A percentile compares a stretch with the other conserved stretches of the same genome.
Conservation (phyloP, 2,888 invertebrate species). For the Omphaloscelis lunosa region DNA sequence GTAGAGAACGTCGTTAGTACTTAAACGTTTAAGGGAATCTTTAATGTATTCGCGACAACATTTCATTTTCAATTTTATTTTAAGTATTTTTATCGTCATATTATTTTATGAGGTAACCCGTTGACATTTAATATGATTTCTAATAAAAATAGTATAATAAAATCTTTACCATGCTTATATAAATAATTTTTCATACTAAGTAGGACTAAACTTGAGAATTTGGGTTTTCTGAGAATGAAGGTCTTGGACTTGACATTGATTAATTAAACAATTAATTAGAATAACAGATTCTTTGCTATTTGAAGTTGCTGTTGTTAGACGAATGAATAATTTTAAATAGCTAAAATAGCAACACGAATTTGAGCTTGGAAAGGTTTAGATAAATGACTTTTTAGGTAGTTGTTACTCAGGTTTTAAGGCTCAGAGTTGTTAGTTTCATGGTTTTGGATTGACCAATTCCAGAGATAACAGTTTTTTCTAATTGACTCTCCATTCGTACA, state of each 20-base stretch:
- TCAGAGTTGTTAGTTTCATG: background rate
- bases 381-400: background rate
- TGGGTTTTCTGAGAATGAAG: conserved; percentile 11
- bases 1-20: conserved; percentile 63
- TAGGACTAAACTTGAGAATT: conserved; percentile 19
- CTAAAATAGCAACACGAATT: conserved; percentile 20
- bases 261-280: conserved; percentile 44
- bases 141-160: background rate
- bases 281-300: conserved; percentile 31
- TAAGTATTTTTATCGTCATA: conserved; percentile 25
- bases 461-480: background rate
- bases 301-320: conserved; percentile 15
- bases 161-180: conserved; percentile 8
- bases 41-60: conserved; percentile 51
- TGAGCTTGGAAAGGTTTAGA: background rate
- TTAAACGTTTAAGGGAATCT: conserved; percentile 59
- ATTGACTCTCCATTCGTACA: background rate
- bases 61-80: conserved; percentile 49
- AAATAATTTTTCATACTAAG: conserved; percentile 14
- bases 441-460: background rate
- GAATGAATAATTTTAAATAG: conserved; percentile 11
- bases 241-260: conserved; percentile 32
- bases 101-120: conserved; percentile 29
- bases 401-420: background rate
- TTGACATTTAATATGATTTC: conserved; percentile 11